Base-by-base conservation (phyloP, 2,888 invertebrate genomes). In the Megastigmus dorsalis region DNA sequence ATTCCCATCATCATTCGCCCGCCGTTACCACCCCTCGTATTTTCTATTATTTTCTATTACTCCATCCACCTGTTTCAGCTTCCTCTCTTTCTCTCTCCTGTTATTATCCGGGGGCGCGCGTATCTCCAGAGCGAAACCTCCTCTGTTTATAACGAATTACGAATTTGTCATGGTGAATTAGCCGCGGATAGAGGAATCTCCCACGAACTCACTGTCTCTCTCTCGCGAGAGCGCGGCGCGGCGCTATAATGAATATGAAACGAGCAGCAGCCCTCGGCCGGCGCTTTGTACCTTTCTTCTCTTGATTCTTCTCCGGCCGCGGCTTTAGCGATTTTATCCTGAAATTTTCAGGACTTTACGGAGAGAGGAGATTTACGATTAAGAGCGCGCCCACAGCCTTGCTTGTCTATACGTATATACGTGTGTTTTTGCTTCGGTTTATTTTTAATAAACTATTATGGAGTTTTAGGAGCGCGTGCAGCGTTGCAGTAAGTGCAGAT, bases 401-500 rank as follows among this genome's bases (percentile, higher is more conserved):
- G 23, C 23, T 9, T 69, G 3, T 54, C 3, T 45, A 36, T 48
- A 4, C 36, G 48, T 13, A 5, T 6, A 10, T 9, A 10, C 7
- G 41, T 15, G 10, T 45, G 10, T 33, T 18, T 7, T 52, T 30
- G 26, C 65, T 6, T n/a, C 38, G 43, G 43, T 18, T 66, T 72
- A 66, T 66, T 72, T 66, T 72, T 66, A 72, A 72, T 72, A 72
- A 72, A 72, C 54, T 52, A 45, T 43, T 52, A 45, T 43, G 55
- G 33, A 50, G 7, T 43, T 63, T 71, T 55, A 38, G 28, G 15
- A 52, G 5, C 20, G 38, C 30, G 6, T 28, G 48, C 5, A 38
- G 57, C 48, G 38, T 71, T 50, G 65, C 50, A 23, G 63, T 48
- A 69, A 69, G 60, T 41, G 57, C 52, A 18, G 63, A 52, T 36